These are phyloP conservation scores for Scomber colias DNA, from an alignment of 2,113 vertebrate genomes.

Conservation along the genomic window DNA sequence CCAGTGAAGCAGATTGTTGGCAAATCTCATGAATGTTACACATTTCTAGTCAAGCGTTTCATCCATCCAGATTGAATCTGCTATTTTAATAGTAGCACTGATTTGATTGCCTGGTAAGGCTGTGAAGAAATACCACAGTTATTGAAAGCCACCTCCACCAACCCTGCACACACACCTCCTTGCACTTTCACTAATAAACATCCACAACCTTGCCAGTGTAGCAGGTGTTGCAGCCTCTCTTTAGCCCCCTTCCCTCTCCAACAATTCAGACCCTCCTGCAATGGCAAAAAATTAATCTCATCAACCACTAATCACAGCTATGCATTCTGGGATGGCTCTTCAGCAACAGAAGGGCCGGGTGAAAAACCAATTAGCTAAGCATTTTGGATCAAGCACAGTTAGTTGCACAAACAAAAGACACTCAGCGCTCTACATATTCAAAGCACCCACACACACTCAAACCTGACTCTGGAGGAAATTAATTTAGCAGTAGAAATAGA, in stretches of 20 bases:
- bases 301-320: conserved; percentile 81
- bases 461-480: conserved; percentile 62
- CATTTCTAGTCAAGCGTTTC: conserved; percentile 32
- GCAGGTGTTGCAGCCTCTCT: conserved; percentile 70
- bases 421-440: conserved; percentile 52
- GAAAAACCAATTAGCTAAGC: conserved; percentile 82
- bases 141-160: not conserved
- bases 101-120: conserved; percentile 7
- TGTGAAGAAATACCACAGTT: conserved; percentile 5
- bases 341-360: conserved; percentile 75
- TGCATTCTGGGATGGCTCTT: conserved; percentile 80
- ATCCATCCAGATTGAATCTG: conserved; percentile 28
- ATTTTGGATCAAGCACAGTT: conserved; percentile 78
- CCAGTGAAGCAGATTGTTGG: not conserved
- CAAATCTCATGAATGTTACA: conserved; percentile 12
- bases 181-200: conserved; percentile 51
- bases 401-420: conserved; percentile 78
- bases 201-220: conserved; percentile 56
- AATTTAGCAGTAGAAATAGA: conserved; percentile 67
- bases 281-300: conserved; percentile 72
- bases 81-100: conserved; percentile 19
- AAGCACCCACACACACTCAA: conserved; percentile 35
- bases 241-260: conserved; percentile 53
- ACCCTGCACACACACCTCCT: conserved; percentile 28
- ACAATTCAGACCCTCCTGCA: conserved; percentile 41